A percentile compares a stretch with the other conserved stretches of the same genome.
phyloP scores from a whole-genome alignment of 2,797 vertebrate species.

The Botia almorhae region DNA sequence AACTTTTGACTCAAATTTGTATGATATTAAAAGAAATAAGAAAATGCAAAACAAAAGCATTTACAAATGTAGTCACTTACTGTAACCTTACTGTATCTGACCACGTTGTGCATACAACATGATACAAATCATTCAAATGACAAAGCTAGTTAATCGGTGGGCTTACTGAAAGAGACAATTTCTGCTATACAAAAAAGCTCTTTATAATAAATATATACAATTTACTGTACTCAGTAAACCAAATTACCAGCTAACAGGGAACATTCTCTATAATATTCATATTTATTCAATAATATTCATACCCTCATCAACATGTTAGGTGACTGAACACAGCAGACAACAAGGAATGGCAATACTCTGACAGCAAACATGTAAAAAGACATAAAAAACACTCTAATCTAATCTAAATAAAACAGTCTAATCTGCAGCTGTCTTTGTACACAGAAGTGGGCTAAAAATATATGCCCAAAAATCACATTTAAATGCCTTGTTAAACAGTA shows the following conservation, averaged over 20 bases:
- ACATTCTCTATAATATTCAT: constrained; percentile 48
- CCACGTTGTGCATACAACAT: no score
- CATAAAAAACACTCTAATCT: constrained; percentile 37
- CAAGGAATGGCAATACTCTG: constrained; percentile 55
- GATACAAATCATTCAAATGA: no score
- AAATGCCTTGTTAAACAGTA: constrained; percentile 52
- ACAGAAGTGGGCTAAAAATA: constrained; percentile 30
- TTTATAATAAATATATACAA: background rate
- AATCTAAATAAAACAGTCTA: constrained; percentile 45
- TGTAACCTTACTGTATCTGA: no score
- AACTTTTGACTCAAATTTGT: background rate
- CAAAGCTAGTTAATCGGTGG: no score
- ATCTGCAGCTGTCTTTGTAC: constrained; percentile 49
- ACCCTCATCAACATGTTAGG: constrained; percentile 45
- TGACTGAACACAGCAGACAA: constrained; percentile 50
- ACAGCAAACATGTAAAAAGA: constrained; percentile 51
- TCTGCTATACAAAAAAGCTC: no score
- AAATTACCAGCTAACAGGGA: background rate
- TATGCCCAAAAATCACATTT: constrained; percentile 45
- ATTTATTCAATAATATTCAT: constrained; percentile 55
- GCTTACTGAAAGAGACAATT: no score
- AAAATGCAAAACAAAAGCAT: no score
- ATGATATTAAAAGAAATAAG: no score
- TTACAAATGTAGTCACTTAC: no score
- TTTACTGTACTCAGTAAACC: background rate